phyloP scores from a whole-genome alignment of 2,888 invertebrate genomes.

The Melinaea menophilus region DNA sequence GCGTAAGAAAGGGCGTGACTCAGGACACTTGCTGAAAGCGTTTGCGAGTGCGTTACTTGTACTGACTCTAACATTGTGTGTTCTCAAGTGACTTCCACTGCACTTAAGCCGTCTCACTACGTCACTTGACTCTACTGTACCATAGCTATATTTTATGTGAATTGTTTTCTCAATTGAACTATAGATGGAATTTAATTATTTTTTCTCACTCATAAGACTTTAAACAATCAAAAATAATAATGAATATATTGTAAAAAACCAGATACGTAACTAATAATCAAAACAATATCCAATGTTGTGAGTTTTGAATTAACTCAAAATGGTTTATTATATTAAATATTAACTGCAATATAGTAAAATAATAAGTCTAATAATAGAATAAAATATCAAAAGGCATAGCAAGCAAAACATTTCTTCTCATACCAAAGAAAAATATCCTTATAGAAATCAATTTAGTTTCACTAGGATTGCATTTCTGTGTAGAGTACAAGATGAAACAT shows the following conservation, averaged over 20 bases:
- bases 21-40: neutral
- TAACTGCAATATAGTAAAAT: neutral
- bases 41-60: slow-evolving; percentile 2
- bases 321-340: no score
- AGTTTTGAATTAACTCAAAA: no score
- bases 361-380: slow-evolving; percentile 10
- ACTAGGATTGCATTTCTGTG: slow-evolving; percentile 23
- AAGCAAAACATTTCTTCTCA: slow-evolving; percentile 5
- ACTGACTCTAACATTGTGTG: slow-evolving; percentile 4
- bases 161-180: no score
- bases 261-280: no score
- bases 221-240: no score
- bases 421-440: slow-evolving; percentile 16
- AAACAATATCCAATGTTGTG: no score
- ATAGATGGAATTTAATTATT: no score
- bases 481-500: slow-evolving; percentile 23
- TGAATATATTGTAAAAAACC: no score
- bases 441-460: slow-evolving; percentile 25
- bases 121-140: neutral
- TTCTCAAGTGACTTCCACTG: slow-evolving; percentile 6
- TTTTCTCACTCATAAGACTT: no score
- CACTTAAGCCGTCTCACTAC: neutral
- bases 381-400: neutral
- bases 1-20: neutral
- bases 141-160: neutral